These are phyloP conservation scores for Prenolepis imparis DNA, from an alignment of 2,888 invertebrate species.

Conservation along the genomic window DNA sequence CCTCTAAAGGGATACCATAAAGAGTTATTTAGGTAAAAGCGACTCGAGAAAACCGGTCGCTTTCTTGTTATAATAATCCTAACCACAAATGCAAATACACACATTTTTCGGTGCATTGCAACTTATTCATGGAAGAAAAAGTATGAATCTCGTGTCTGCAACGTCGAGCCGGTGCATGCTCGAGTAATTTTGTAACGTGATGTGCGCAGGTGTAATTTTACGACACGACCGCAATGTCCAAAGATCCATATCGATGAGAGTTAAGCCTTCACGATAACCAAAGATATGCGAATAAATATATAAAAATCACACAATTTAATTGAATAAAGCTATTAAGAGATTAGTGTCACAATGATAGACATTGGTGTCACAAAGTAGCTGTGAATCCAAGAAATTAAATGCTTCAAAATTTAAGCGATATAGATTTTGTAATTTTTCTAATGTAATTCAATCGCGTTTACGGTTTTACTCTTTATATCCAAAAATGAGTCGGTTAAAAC, in stretches of 20 bases:
- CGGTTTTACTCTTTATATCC: not conserved
- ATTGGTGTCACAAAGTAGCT: not conserved
- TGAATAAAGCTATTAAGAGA: not conserved
- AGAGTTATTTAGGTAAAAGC: constrained; percentile 41
- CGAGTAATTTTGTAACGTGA: constrained; percentile 2
- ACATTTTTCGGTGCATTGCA: not conserved
- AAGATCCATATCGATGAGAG: not conserved
- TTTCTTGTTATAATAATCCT: constrained; percentile 63
- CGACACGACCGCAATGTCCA: not conserved
- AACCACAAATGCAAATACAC: constrained; percentile 63
- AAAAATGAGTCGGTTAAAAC: not conserved
- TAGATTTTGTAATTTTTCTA: not conserved
- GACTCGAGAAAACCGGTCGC: constrained; percentile 66
- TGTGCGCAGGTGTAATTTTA: constrained; percentile 16
- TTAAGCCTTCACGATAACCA: not conserved
- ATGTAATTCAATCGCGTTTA: not conserved
- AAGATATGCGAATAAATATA: not conserved
- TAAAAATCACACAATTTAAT: not conserved
- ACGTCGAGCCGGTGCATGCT: not conserved
- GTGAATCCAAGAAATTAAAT: not conserved
- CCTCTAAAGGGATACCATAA: not conserved
- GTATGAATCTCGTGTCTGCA: constrained; percentile 15
- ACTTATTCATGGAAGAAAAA: not conserved
- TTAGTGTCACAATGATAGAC: not conserved
- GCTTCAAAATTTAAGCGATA: not conserved